Base-by-base conservation (phyloP, 2,113 vertebrate genomes). In the Pomatostomus ruficeps region DNA sequence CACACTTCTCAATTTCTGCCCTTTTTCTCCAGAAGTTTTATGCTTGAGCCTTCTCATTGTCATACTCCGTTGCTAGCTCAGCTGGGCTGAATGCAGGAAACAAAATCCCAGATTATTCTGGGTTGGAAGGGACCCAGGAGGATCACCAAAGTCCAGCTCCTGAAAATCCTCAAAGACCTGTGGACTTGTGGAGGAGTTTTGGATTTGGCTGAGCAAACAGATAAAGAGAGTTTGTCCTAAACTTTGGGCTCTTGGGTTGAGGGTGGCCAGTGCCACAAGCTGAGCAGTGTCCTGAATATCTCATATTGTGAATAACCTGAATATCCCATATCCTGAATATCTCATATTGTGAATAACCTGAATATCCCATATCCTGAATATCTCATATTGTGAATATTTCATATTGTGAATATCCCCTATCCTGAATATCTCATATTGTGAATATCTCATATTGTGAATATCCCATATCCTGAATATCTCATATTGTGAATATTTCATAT, bases 171-270 rank as follows among this genome's bases (percentile, higher is more conserved):
- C 7, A 29, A 84, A 18, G 40, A 38, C 15, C 10, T 1, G 0
- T 36, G 26, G 15, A 21, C 7, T 4, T 3, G 7, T 8, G 40
- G 28, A 46, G 35, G 15, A 26, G 23, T 28, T 6, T 10, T 28
- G 52, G 61, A 24, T 14, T 4, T 40, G 40, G 35, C 40, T 87
- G 51, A 94, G 57, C 72, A 78, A 15, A 36, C 10, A 77, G 31
- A n/a, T 15, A 35, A 0, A 1, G 55, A 0, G 24, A 40, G 16
- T 14, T 16, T 33, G 28, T 6, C 28, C 65, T 48, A 18, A 63
- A 40, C 1, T 43, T 67, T 57, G 57, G 51, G 19, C 4, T 85
- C 14, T 21, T 46, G 33, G 24, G 7, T 8, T 67, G 87, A 52
- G 61, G 43, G 20, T 58, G 72, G n/a, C 4, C 49, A 49, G 10